These are phyloP conservation scores for Pantherophis alleghaniensis DNA, from an alignment of 2,797 vertebrate species.

Conservation along the genomic window DNA sequence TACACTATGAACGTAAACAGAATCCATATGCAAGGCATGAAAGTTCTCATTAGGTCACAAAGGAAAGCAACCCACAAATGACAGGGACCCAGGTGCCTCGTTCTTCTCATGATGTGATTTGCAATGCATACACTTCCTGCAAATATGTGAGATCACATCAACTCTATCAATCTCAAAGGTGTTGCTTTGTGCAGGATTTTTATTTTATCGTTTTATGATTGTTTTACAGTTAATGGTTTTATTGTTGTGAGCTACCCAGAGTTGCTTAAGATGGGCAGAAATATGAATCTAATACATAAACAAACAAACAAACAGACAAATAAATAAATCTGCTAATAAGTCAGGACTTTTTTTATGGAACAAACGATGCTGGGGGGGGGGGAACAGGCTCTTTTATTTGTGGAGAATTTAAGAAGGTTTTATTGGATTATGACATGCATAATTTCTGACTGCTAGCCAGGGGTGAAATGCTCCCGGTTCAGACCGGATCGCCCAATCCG, in stretches of 20 bases:
- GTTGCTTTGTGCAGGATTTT: not conserved
- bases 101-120: not conserved
- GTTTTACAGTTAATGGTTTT: not conserved
- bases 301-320: not conserved
- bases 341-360: not conserved
- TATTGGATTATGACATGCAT: not conserved
- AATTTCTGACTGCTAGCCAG: not conserved
- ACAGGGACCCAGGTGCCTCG: not conserved
- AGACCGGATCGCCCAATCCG: too few relatives aligned
- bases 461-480: too few relatives aligned
- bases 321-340: not conserved
- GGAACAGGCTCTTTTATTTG: not conserved
- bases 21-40: not conserved
- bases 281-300: not conserved
- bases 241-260: not conserved
- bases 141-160: not conserved
- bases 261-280: not conserved
- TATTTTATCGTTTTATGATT: not conserved
- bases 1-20: not conserved
- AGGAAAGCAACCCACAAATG: not conserved
- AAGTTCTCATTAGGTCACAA: not conserved
- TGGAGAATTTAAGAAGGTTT: not conserved
- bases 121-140: not conserved
- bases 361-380: not conserved
- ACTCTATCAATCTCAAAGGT: not conserved